Evolutionary conservation across 2,888 invertebrate species (phyloP), one percentile per base, ranked within the genome.

Genomic region (Agrotis ipsilon): DNA sequence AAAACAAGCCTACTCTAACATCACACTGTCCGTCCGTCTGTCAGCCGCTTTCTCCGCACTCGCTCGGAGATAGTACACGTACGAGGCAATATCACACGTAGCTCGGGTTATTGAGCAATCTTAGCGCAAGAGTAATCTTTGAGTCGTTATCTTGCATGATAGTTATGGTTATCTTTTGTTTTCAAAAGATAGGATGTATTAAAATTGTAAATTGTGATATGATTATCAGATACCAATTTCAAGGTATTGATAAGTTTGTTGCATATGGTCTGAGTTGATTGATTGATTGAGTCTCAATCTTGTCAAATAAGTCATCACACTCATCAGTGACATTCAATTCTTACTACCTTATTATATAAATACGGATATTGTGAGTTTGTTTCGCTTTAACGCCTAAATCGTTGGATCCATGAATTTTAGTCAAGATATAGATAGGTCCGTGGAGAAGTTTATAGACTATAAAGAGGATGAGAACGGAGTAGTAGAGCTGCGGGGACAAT

Each of bases 11-110:
- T 27, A 51, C 16, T 55, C 27, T 55, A 32, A n/a, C 32, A 19
- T 27, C 54, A 18, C 11, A 27, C 18, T 13, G 49, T 46, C 54
- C 16, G 66, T 68, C 62, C 11, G 67, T 58, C 52, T 54, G 59
- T 48, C 21, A 13, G 60, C 39, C 69, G 32, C 78, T 78, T 74
- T 78, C 69, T 69, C 78, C 64, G 54, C n/a, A 59, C 52, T 46
- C 21, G 43, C 43, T 48, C n/a, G 11, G 14, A 59, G 78, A 65
- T 68, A 77, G 55, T 32, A 18, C 77, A 78, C 77, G 74, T 58
- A 27, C 54, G 39, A 16, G n/a, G 14, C 60, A 52, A 63, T 24
- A 63, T 46, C 39, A 72, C 62, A 67, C 62, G 67, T 55, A 63
- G 45, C 48, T 24, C 27, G 13, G 7, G 60, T 14, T 32, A 52